Percentiles rank a stretch among this genome's conserved stretches.
Conservation (phyloP, 2,888 invertebrate species). For the Hemithea aestivaria region DNA sequence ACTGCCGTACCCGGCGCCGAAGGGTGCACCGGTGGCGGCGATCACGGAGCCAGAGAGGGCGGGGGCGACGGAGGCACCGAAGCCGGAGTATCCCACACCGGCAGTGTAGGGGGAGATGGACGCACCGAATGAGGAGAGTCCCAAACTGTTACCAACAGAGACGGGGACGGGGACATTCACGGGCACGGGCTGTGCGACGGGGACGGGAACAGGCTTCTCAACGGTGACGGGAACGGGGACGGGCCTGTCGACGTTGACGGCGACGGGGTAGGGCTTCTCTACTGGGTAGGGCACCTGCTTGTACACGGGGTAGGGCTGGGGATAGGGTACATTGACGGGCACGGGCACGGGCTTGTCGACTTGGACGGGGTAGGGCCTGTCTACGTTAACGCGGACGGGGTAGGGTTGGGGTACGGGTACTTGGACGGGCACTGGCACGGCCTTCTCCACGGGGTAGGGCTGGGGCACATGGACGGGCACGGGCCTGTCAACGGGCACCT, state of each 20-base stretch:
- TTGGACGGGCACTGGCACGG: slow-evolving; percentile 74
- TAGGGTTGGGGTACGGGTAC: slow-evolving; percentile 79
- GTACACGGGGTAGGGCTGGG: slow-evolving; percentile 67
- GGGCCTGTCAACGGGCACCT: slow-evolving; percentile 84
- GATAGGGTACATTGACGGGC: slow-evolving; percentile 72
- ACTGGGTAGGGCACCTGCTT: too few species aligned
- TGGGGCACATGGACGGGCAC: slow-evolving; percentile 84
- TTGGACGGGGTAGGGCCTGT: slow-evolving; percentile 82
- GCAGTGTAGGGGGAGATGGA: too few species aligned
- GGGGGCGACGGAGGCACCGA: too few species aligned
- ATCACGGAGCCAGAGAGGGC: too few species aligned
- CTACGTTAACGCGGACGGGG: slow-evolving; percentile 83
- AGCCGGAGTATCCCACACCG: too few species aligned
- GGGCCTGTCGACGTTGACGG: slow-evolving; percentile 82
- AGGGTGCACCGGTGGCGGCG: too few species aligned
- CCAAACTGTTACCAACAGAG: too few species aligned
- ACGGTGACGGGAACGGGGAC: slow-evolving; percentile 59
- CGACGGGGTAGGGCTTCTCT: slow-evolving; percentile 80
- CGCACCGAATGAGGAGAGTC: too few species aligned
- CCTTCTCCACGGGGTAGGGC: slow-evolving; percentile 80
- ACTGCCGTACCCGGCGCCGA: too few species aligned
- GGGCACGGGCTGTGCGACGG: slow-evolving; percentile 58
- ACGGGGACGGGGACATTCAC: slow-evolving; percentile 76
- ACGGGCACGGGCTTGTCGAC: slow-evolving; percentile 84
- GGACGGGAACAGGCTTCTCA: too few species aligned